Evolutionary conservation across 2,797 vertebrate genomes (phyloP).

Genomic region (Diceros bicornis): DNA sequence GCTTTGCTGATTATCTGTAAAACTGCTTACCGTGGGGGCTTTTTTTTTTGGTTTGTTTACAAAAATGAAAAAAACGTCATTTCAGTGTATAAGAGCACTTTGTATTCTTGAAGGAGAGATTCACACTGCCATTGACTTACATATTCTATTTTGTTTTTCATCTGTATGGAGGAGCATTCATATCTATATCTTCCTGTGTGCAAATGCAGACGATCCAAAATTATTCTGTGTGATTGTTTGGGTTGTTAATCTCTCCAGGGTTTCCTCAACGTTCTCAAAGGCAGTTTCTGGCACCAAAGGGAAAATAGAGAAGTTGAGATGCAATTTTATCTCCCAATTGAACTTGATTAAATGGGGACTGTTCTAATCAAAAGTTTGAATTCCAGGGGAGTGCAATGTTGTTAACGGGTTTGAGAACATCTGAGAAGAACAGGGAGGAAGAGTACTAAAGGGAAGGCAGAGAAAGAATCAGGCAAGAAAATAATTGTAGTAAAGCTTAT

Average conservation of each 20-base stretch:
- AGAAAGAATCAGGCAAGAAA: constrained; percentile 64
- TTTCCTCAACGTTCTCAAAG: constrained; percentile 64
- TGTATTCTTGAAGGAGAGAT: constrained; percentile 45
- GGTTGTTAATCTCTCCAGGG: constrained; percentile 68
- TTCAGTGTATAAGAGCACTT: not conserved
- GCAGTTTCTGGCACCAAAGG: constrained; percentile 77
- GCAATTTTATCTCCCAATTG: constrained; percentile 82
- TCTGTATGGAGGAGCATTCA: not conserved
- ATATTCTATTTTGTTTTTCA: constrained; percentile 60
- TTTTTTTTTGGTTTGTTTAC: constrained; percentile 14
- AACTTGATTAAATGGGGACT: constrained; percentile 82
- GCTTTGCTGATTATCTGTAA: constrained; percentile 55
- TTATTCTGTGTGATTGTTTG: constrained; percentile 64
- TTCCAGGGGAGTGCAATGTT: constrained; percentile 63
- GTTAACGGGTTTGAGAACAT: constrained; percentile 63
- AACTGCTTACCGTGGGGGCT: not conserved
- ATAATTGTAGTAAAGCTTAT: constrained; percentile 78
- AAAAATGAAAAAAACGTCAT: constrained; percentile 50
- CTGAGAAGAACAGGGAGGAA: constrained; percentile 31
- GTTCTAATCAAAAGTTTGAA: constrained; percentile 82
- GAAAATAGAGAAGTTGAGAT: constrained; percentile 75
- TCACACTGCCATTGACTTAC: not conserved
- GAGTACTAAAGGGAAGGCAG: constrained; percentile 17
- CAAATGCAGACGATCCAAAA: not conserved
- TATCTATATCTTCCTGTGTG: constrained; percentile 10